phyloP scores from a whole-genome alignment of 2,797 vertebrate species.

The Pelochelys cantorii region DNA sequence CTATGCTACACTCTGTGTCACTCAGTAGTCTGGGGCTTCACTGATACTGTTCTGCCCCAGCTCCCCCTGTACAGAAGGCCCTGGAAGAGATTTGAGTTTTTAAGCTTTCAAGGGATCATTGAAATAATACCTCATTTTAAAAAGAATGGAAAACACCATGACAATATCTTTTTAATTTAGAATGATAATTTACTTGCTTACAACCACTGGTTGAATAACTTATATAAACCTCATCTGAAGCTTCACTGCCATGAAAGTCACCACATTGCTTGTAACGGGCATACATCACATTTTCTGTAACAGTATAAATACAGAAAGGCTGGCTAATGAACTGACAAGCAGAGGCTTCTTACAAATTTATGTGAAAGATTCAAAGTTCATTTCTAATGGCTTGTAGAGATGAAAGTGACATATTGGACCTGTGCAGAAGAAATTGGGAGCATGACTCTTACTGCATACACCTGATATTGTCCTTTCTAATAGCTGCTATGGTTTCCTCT shows the following conservation, averaged over 20 bases:
- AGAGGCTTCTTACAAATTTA: background rate
- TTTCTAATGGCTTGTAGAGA: background rate
- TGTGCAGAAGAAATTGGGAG: background rate
- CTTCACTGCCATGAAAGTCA: accelerated
- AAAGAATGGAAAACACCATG: background rate
- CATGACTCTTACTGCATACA: background rate
- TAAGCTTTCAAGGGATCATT: slow-evolving; percentile 6
- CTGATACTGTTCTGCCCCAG: background rate
- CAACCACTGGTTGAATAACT: background rate
- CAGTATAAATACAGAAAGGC: background rate
- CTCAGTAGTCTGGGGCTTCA: background rate
- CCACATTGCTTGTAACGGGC: background rate
- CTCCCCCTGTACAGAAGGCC: background rate
- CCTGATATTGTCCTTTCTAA: background rate
- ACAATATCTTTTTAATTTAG: background rate
- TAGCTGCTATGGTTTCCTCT: background rate
- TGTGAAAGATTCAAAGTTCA: background rate
- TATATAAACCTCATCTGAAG: background rate
- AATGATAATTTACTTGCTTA: background rate
- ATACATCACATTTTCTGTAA: background rate
- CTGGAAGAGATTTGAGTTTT: slow-evolving; percentile 9
- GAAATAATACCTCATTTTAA: slow-evolving; percentile 1
- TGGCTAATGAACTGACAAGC: background rate
- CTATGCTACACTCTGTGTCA: background rate
- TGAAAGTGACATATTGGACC: background rate